These are phyloP conservation scores for Hedya salicella DNA, from an alignment of 2,888 invertebrate genomes.

Conservation along the genomic window DNA sequence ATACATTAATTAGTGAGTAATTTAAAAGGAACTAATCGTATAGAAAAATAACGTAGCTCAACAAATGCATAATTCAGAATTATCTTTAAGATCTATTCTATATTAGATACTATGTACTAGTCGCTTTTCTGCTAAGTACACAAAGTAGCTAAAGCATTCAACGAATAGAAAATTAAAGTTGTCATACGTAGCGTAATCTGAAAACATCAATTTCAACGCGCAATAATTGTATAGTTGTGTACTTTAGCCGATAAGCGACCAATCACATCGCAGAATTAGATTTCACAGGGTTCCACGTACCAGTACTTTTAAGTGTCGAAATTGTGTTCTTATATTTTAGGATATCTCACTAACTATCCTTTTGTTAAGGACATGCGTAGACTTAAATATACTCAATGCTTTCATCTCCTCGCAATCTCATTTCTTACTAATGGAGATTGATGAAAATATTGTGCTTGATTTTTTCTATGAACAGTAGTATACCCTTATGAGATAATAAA, in stretches of 20 bases:
- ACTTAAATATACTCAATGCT: not conserved
- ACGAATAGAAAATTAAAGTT: not conserved
- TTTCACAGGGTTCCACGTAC: slow-evolving; percentile 77
- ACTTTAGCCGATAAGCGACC: slow-evolving; percentile 60
- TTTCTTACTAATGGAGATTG: not conserved
- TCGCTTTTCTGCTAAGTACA: slow-evolving; percentile 48
- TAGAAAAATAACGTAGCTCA: slow-evolving; percentile 77
- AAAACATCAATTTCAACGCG: not conserved
- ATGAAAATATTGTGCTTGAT: too few species aligned
- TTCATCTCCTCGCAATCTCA: not conserved
- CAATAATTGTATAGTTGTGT: slow-evolving; percentile 15
- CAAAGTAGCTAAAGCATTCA: slow-evolving; percentile 2
- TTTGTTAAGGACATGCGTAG: not conserved
- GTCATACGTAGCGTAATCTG: not conserved
- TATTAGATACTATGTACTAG: slow-evolving; percentile 52
- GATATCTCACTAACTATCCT: slow-evolving; percentile 43
- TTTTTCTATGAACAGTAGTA: too few species aligned
- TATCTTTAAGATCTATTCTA: slow-evolving; percentile 69
- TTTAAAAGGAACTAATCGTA: slow-evolving; percentile 63
- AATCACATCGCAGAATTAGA: slow-evolving; percentile 75
- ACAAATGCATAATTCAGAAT: slow-evolving; percentile 71
- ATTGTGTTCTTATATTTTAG: slow-evolving; percentile 48
- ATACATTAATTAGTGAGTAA: slow-evolving; percentile 70
- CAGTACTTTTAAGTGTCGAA: slow-evolving; percentile 52
- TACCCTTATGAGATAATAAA: too few species aligned